Conservation (phyloP, 2,797 vertebrate species). For the Ataeniobius toweri region DNA sequence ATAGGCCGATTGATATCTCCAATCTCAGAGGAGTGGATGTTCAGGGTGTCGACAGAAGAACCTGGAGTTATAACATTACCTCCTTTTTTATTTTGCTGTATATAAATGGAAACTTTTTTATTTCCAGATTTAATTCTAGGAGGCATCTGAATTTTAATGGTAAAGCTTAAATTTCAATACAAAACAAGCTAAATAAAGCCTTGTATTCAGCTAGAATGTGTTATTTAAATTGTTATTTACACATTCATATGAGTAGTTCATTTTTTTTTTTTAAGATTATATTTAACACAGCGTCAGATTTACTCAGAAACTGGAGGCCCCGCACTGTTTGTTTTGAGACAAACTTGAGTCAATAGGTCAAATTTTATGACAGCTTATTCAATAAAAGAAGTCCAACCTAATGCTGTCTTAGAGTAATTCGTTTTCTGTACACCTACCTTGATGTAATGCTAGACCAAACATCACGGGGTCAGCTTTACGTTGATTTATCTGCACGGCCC, state of each 20-base stretch:
- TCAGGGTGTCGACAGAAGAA: constrained; percentile 37
- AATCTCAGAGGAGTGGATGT: constrained; percentile 33
- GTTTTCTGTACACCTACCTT: not conserved
- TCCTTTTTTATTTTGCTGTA: not conserved
- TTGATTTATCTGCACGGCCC: not conserved
- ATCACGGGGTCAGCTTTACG: not conserved
- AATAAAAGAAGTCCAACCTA: not conserved
- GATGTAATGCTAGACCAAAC: not conserved
- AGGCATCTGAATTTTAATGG: not conserved
- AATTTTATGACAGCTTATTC: not conserved
- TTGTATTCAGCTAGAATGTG: not conserved
- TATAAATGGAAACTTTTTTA: not conserved
- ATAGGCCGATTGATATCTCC: constrained; percentile 26
- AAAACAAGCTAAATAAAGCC: not conserved
- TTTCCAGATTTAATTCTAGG: not conserved
- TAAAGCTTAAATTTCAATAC: not conserved
- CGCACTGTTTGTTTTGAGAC: not conserved
- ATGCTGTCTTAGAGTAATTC: not conserved
- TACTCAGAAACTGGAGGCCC: not conserved
- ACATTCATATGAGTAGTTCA: not conserved
- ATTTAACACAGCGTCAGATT: not conserved
- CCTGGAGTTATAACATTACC: constrained; percentile 18
- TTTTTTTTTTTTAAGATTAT: not conserved
- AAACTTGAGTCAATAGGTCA: not conserved
- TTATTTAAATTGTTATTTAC: not conserved